Percentiles rank a stretch among this genome's conserved stretches.
These are phyloP conservation scores for Petrolisthes manimaculis DNA, from an alignment of 2,888 invertebrate species.

Conservation along the genomic window DNA sequence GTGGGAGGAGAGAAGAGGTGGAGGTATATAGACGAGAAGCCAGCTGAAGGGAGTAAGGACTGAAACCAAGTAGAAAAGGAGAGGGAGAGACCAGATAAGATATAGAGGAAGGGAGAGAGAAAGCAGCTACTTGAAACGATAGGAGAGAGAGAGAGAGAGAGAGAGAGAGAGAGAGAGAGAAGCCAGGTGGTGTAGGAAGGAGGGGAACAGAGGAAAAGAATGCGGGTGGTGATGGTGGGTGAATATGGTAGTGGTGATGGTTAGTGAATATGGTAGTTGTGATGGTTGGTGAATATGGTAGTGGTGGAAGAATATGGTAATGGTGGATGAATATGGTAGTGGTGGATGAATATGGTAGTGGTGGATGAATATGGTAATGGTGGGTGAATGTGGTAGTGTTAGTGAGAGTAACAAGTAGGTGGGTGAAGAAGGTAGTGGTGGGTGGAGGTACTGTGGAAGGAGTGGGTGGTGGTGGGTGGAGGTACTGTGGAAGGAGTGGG, in stretches of 20 bases:
- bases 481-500: neutral
- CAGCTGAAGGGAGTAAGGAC: neutral
- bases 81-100: neutral
- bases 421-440: neutral
- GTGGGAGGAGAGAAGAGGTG: neutral
- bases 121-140: no score
- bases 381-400: neutral
- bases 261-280: neutral
- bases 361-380: neutral
- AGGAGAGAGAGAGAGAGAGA: neutral
- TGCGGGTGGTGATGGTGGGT: neutral
- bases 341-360: neutral
- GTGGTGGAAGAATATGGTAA: neutral
- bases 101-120: neutral
- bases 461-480: neutral
- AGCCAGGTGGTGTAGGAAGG: neutral
- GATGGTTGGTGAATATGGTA: neutral
- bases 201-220: neutral
- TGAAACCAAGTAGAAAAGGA: neutral
- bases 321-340: neutral
- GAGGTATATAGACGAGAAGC: neutral
- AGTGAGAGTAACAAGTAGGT: neutral
- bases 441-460: neutral
- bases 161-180: conserved; percentile 7
- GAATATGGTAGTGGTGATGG: neutral